Conservation (phyloP, 2,888 invertebrate genomes). For the Lasioglossum calceatum region DNA sequence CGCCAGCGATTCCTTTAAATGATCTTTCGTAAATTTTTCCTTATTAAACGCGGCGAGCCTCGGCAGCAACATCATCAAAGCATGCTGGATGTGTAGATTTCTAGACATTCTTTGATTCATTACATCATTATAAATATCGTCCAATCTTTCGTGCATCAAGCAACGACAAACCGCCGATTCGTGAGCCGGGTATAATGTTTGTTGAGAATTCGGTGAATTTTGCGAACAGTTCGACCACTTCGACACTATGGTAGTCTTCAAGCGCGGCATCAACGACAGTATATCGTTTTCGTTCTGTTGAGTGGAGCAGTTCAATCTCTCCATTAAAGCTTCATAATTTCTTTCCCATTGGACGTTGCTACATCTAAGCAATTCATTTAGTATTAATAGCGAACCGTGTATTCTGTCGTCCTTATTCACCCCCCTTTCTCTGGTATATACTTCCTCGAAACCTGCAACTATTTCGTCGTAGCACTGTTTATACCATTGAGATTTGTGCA, state of each 20-base stretch:
- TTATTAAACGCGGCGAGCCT: constrained; percentile 97
- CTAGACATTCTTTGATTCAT: constrained; percentile 91
- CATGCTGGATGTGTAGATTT: constrained; percentile 93
- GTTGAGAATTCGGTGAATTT: constrained; percentile 73
- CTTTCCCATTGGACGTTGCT: constrained; percentile 95
- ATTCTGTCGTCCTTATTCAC: constrained; percentile 94
- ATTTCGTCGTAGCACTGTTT: constrained; percentile 97
- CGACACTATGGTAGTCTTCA: constrained; percentile 87
- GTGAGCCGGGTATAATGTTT: constrained; percentile 86
- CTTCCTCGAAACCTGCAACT: constrained; percentile 91
- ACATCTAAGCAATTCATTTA: constrained; percentile 97
- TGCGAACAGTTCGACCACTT: constrained; percentile 81
- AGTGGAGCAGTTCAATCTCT: constrained; percentile 85
- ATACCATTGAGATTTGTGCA: constrained; percentile 95
- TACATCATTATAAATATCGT: constrained; percentile 91
- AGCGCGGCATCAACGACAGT: constrained; percentile 86
- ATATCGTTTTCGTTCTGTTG: constrained; percentile 85
- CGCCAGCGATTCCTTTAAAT: constrained; percentile 90
- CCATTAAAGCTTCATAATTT: constrained; percentile 90
- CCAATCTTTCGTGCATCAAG: constrained; percentile 93
- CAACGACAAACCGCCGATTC: constrained; percentile 95
- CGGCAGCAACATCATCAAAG: constrained; percentile 94
- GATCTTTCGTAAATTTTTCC: constrained; percentile 90
- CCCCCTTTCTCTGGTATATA: constrained; percentile 89
- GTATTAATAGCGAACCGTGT: constrained; percentile 95